phyloP scores from a whole-genome alignment of 2,113 vertebrate species.

The Brachirus orientalis region DNA sequence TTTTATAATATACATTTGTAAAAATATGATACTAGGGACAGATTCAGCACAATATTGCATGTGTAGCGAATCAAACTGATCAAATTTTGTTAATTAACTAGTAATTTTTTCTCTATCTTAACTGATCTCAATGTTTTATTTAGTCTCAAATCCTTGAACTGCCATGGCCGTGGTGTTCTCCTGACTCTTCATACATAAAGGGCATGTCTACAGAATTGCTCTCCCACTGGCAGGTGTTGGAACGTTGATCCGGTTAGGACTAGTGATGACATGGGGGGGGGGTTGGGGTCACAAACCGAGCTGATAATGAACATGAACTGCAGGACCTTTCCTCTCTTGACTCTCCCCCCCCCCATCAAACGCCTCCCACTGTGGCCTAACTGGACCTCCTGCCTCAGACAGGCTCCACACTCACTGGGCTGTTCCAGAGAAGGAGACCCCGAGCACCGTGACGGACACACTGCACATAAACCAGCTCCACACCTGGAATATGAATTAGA shows the following conservation, averaged over 20 bases:
- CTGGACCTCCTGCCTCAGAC: slow-evolving; percentile 56
- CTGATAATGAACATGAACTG: slow-evolving; percentile 77
- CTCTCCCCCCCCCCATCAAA: neutral
- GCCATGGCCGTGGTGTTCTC: no score
- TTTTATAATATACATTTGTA: neutral
- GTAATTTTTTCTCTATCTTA: no score
- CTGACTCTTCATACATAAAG: no score
- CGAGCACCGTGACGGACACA: slow-evolving; percentile 76
- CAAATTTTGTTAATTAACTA: no score
- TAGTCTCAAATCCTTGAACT: no score
- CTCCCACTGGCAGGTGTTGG: slow-evolving; percentile 43
- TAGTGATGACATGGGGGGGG: slow-evolving; percentile 61
- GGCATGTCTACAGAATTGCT: neutral
- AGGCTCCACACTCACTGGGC: slow-evolving; percentile 57
- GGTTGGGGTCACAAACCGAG: slow-evolving; percentile 57
- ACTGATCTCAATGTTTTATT: no score
- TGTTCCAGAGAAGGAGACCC: slow-evolving; percentile 56
- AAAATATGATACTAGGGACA: neutral
- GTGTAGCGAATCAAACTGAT: no score
- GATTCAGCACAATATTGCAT: neutral
- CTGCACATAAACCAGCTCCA: slow-evolving; percentile 67
- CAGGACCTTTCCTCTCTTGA: slow-evolving; percentile 44
- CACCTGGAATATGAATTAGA: slow-evolving; percentile 81
- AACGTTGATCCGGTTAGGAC: slow-evolving; percentile 52
- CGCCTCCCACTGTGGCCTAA: slow-evolving; percentile 29